Evolutionary conservation across 2,888 invertebrate species (phyloP), one percentile per base, ranked within the genome.

Genomic region (Agriopis leucophaearia): DNA sequence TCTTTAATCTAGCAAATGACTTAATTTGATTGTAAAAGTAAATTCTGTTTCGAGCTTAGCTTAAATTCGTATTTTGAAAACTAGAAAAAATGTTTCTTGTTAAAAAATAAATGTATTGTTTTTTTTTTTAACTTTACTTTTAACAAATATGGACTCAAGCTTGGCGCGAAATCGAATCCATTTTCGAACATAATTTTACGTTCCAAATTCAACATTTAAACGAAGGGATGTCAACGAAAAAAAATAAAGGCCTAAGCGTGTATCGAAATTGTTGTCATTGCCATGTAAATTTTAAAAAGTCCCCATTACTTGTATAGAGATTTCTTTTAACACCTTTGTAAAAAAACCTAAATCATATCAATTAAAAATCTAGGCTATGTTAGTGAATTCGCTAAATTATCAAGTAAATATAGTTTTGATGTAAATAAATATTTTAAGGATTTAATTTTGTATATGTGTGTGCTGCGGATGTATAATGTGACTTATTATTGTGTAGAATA

Each of bases 271-370:
- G 27, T 75, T 60, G 70, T 74, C 73, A 77, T 77, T 77, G 77
- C 74, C 74, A 78, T 72, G 70, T 65, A 69, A 61, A 71, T 64
- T 56, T 54, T 15, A 64, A 70, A 70, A 58, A 35, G 60, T 47
- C 69, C 71, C 70, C 54, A 62, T 69, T 51, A 64, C 64, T 64
- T 82, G 78, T 81, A 78, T 78, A 83, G 72, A 80, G 58, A 78
- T 78, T 80, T 74, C 84, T 81, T 81, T 77, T 80, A 75, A 80
- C 78, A 82, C 84, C 86, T 84, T 77, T 87, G 86, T 88, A 87
- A 81, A 88, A 87, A 88, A 77, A 84, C 83, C 86, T 82, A 81
- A 92, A 88, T 91, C 93, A 93, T 93, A 93, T 93, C 94, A 93
- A 83, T 84, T 88, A 86, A 74, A 50, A 80, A 76, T 71, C 74